Percentiles rank a stretch among this genome's conserved stretches.
Conservation (phyloP, 2,113 vertebrate genomes). For the Podarcis cretensis region DNA sequence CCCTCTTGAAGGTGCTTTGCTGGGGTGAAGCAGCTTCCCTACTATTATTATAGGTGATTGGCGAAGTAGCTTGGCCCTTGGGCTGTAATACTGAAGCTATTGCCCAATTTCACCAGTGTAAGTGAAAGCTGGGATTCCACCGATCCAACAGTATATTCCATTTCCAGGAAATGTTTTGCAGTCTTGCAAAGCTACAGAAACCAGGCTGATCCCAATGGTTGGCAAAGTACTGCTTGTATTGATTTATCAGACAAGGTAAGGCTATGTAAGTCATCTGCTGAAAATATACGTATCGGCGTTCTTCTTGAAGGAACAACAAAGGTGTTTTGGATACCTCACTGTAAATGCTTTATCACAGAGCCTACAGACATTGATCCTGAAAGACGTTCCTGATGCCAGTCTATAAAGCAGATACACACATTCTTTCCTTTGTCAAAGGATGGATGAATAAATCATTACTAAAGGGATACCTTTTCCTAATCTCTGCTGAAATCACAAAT, state of each 20-base stretch:
- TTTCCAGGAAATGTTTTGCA: background rate
- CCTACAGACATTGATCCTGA: background rate
- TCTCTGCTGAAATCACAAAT: background rate
- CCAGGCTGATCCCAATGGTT: background rate
- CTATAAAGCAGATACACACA: background rate
- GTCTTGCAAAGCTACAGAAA: background rate
- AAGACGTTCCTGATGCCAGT: fast-evolving
- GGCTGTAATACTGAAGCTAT: background rate
- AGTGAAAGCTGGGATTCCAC: background rate
- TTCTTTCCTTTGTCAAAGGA: conserved; percentile 30
- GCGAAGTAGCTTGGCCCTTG: background rate
- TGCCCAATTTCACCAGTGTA: background rate
- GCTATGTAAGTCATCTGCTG: conserved; percentile 54
- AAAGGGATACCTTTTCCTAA: background rate
- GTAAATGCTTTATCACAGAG: conserved; percentile 23
- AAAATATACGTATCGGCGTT: conserved; percentile 25
- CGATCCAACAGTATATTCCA: background rate
- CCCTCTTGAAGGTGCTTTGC: too few relatives aligned
- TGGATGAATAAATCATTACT: background rate
- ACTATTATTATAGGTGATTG: too few relatives aligned
- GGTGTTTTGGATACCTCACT: background rate
- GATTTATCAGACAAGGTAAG: conserved; percentile 56
- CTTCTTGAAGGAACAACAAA: conserved; percentile 10
- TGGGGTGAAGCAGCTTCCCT: too few relatives aligned
- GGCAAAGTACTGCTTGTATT: conserved; percentile 53